Evolutionary conservation across 2,113 vertebrate species (phyloP).

Genomic region (Colossoma macropomum): DNA sequence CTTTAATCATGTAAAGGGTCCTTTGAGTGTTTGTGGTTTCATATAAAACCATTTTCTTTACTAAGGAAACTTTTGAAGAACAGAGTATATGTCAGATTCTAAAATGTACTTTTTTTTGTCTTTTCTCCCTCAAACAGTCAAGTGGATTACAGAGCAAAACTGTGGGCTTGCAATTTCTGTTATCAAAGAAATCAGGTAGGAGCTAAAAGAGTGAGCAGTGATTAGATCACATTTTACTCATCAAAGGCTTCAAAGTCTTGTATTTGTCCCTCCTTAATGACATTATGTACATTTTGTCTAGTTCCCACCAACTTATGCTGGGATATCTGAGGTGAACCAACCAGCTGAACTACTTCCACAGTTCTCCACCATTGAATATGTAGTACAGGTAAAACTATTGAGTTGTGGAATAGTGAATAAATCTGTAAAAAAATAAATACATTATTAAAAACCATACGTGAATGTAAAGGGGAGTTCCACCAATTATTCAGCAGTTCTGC

Average conservation of each 20-base stretch:
- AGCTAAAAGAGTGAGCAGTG: constrained; percentile 9
- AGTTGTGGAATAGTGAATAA: not conserved
- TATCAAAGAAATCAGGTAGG: constrained; percentile 98
- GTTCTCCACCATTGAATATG: constrained; percentile 98
- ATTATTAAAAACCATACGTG: too few species aligned
- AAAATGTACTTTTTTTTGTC: not conserved
- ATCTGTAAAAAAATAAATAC: not conserved
- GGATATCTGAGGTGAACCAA: constrained; percentile 97
- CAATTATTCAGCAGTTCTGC: too few species aligned
- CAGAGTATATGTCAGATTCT: too few species aligned
- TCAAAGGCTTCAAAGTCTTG: too few species aligned
- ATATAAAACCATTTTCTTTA: too few species aligned
- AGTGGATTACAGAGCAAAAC: constrained; percentile 97
- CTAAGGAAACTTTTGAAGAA: too few species aligned
- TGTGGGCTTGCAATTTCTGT: constrained; percentile 99
- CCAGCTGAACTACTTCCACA: constrained; percentile 96
- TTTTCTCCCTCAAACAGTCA: constrained; percentile 80
- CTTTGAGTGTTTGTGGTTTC: too few species aligned
- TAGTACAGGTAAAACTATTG: constrained; percentile 87
- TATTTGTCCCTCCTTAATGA: too few species aligned
- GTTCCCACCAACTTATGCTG: constrained; percentile 97
- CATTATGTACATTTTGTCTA: constrained; percentile 57
- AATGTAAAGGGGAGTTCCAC: too few species aligned
- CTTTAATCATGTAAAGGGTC: too few species aligned
- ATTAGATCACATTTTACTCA: not conserved